Evolutionary conservation across 2,888 invertebrate genomes (phyloP), one percentile per base, ranked within the genome.

Genomic region (Acleris cristana): DNA sequence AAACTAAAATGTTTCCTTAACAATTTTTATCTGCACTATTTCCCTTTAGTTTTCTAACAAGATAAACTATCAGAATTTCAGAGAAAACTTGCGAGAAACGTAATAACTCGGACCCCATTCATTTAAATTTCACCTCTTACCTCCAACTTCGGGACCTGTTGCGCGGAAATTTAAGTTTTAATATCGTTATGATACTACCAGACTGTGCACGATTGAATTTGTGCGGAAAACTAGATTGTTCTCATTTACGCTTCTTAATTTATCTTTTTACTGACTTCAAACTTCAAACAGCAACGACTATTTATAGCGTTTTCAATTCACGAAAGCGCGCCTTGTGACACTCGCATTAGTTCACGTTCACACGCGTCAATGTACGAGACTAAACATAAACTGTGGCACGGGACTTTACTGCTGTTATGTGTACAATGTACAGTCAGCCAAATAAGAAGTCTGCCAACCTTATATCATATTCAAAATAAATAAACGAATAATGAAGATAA

Each of bases 161-260:
- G 66, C 66, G 40, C 12, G 18, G 10, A 23, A 49, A 60, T 60
- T 65, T 57, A 57, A 66, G 61, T 66, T 66, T 66, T 66, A 66
- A 62, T 44, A 56, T 60, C 52, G 56, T 66, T 51, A 56, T 52
- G 52, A 64, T 57, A 57, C 51, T 51, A 23, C 12, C 45, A 57
- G 45, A 19, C 48, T 61, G 52, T 21, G 12, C 51, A 21, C 30
- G 12, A 48, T 52, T 62, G 19, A 30, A 62, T 62, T 66, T 45
- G 18, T 14, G 21, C 7, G 49, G 53, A 51, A 18, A 12, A 51
- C n/a, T n/a, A 8, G 53, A 6, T 53, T 30, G 16, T 53, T 3
- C 23, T n/a, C n/a, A 30, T 10, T 12, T 53, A 10, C 10, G 16
- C 8, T 30, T n/a, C 14, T 53, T 30, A 19, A 14, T 56, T n/a